Percentiles rank a stretch among this genome's conserved stretches.
phyloP scores from a whole-genome alignment of 1,140 invertebrate genomes.

The Diorhabda elongata region DNA sequence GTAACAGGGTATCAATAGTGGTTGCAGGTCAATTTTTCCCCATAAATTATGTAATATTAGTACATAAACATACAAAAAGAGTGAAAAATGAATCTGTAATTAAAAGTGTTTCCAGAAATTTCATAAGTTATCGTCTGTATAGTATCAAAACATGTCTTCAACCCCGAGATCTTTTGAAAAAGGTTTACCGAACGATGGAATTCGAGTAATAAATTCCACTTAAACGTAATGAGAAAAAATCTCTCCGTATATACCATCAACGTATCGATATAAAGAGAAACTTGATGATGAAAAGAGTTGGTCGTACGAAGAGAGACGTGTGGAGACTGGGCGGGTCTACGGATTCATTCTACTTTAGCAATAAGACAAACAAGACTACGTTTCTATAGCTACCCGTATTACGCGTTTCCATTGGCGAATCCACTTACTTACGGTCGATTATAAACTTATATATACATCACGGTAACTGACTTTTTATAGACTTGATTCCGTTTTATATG shows the following conservation, averaged over 20 bases:
- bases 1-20: too few relatives aligned
- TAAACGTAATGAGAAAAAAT: slow-evolving; percentile 3
- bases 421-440: slow-evolving; percentile 36
- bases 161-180: too few relatives aligned
- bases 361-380: slow-evolving; percentile 41
- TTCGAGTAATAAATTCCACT: slow-evolving; percentile 1
- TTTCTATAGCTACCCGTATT: slow-evolving; percentile 44
- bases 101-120: too few relatives aligned
- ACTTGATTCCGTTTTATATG: slow-evolving; percentile 14
- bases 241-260: not conserved
- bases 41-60: too few relatives aligned
- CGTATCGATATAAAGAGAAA: not conserved
- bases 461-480: slow-evolving; percentile 15
- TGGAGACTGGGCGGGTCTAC: slow-evolving; percentile 30
- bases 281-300: slow-evolving; percentile 26
- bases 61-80: too few relatives aligned
- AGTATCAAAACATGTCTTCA: too few relatives aligned
- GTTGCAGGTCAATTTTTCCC: too few relatives aligned
- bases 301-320: slow-evolving; percentile 32
- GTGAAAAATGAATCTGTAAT: too few relatives aligned
- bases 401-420: slow-evolving; percentile 37
- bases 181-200: too few relatives aligned
- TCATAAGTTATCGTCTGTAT: too few relatives aligned
- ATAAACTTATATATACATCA: slow-evolving; percentile 31
- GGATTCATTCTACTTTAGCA: slow-evolving; percentile 39